Base-by-base conservation (phyloP, 30 jellyfish, hydroid and myxozoan genomes). In the Aurelia aurita region DNA sequence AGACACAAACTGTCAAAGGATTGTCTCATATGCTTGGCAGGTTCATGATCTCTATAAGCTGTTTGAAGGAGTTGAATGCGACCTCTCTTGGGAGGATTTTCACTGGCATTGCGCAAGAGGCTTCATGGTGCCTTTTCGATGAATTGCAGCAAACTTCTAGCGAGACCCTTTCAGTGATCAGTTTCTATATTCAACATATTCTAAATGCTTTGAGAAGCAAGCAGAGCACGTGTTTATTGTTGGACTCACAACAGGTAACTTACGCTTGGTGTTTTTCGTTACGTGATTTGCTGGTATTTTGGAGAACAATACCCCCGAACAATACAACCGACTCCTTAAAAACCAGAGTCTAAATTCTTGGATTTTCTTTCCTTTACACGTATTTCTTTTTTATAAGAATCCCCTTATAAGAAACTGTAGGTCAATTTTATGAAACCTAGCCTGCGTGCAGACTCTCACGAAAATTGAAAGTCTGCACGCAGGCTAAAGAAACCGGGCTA, bases 61-160 rank as follows among this genome's bases (percentile, higher is more conserved):
- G 88, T 57, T 55, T 87, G 5, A 16, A 86, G 51, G 76, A 79
- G 18, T 72, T 87, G 86, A 90, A 87, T 8, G 43, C 77, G 10
- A 61, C 14, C 44, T 69, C 89, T 5, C 45, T 87, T 21, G 90
- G 87, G 1, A 65, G 96, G 60, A 87, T 87, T 4, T 87, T 87
- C 27, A 77, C 86, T 45, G 96, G 96, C 55, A 82, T 77, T n/a
- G 96, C 90, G 20, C 85, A 74, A 77, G 97, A 90, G 44, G 96
- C 92, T 1, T 22, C 91, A 0, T 90, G 97, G 97, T 90, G 95
- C 35, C 69, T 79, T 6, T 71, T 90, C 29, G 90, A 77, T 45
- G 93, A 90, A 58, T 55, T 90, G 16, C 96, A 90, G 26, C 88
- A 77, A 58, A 86, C 90, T 5, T 74, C 96, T 23, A 55, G 54